Evolutionary conservation across 2,797 vertebrate species (phyloP), one percentile per base, ranked within the genome.

Genomic region (Megaceryle alcyon): DNA sequence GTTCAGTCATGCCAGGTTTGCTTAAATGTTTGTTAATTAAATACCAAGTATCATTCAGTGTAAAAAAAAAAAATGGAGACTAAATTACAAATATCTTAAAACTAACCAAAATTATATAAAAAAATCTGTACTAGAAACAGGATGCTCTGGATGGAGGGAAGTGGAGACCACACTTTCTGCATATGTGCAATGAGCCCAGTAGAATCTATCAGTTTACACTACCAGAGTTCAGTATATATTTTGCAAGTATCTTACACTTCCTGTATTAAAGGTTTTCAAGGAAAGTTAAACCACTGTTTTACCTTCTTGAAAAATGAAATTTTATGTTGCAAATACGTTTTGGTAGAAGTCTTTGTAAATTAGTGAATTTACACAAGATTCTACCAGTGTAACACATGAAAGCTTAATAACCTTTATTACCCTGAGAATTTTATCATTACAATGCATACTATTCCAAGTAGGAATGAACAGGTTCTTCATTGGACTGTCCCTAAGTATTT

Each of bases 1-100:
- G 21, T 77, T 73, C 0, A 0, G 9, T 69, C 33, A 6, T 48
- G 12, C 46, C 54, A 72, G 10, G 14, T 71, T 78, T 80, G 21
- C 39, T 85, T 64, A 59, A 41, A 44, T 69, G 16, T 43, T 91
- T 86, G 26, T 41, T 87, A 19, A 63, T 51, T 89, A 43, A 86
- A 91, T 75, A 31, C 23, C 37, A 48, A 48, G 61, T 43, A 54
- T 46, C 3, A 72, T 68, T 81, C 6, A 26, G 1, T 43, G 6
- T 64, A 29, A 83, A 73, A 73, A 90, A 53, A 90, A 53, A 28
- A 7, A 83, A 37, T 37, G 6, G 77, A 49, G 1, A 68, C 0
- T 59, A 54, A 65, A 69, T 43, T n/a, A 21, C 15, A 61, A 61
- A 35, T 39, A 49, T 15, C 26, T 82, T 86, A 39, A 79, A 81